Evolutionary conservation across 23 tunicate genomes (phyloP).

Genomic region (Clavelina lepadiformis): DNA sequence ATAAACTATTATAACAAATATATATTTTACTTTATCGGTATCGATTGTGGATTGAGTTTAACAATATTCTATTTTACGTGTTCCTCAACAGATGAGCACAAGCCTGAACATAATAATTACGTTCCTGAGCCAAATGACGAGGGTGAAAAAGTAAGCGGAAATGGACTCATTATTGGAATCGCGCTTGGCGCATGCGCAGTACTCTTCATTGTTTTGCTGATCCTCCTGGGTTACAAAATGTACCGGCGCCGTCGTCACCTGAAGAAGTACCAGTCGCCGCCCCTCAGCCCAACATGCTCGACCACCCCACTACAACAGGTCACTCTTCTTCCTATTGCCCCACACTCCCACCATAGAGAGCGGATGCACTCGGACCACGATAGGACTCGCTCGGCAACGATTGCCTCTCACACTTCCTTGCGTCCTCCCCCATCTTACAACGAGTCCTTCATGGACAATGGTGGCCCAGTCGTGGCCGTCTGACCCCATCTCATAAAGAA

Average conservation of each 20-base stretch:
- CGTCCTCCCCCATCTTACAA: conserved; percentile 92
- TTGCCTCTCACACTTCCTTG: conserved; percentile 45
- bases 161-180: conserved; percentile 71
- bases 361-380: conserved; percentile 46
- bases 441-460: conserved; percentile 80
- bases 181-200: conserved; percentile 92
- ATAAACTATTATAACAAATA: too few relatives aligned
- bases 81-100: neutral
- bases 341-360: conserved; percentile 9
- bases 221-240: conserved; percentile 82
- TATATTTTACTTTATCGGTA: too few relatives aligned
- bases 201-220: conserved; percentile 59
- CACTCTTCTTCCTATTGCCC: conserved; percentile 73
- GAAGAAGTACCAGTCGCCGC: conserved; percentile 87
- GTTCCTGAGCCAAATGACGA: conserved; percentile 3
- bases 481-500: conserved; percentile 40
- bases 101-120: neutral
- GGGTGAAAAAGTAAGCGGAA: conserved; percentile 28
- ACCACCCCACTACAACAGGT: conserved; percentile 73
- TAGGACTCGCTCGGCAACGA: conserved; percentile 45
- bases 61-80: too few relatives aligned
- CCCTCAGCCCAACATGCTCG: conserved; percentile 64
- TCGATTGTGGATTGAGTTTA: too few relatives aligned
- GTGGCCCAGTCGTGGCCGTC: conserved; percentile 80
- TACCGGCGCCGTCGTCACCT: conserved; percentile 58